These are phyloP conservation scores for Chironomus tentans DNA, from an alignment of 2,888 invertebrate genomes.

Conservation along the genomic window DNA sequence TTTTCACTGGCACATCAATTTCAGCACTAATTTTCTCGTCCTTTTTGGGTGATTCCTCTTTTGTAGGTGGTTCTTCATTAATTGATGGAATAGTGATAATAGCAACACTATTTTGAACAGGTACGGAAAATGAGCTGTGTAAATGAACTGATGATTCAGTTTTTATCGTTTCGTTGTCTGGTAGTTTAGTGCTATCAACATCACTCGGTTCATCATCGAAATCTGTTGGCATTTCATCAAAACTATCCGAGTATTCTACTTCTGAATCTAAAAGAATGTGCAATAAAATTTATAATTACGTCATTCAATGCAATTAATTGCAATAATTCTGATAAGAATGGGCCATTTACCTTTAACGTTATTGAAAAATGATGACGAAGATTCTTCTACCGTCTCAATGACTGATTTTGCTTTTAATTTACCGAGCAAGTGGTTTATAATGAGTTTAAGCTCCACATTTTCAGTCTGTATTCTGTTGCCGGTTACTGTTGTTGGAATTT, in stretches of 20 bases:
- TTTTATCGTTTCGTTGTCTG: too few relatives aligned
- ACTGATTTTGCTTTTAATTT: not conserved
- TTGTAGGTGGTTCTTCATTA: too few relatives aligned
- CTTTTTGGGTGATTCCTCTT: too few relatives aligned
- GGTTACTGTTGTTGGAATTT: not conserved
- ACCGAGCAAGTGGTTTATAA: not conserved
- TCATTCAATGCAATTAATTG: not conserved
- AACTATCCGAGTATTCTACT: not conserved
- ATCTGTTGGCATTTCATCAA: not conserved
- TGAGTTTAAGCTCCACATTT: conserved; percentile 10
- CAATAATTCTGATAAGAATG: too few relatives aligned
- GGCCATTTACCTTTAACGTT: not conserved
- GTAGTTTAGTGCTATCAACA: not conserved
- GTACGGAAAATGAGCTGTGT: too few relatives aligned
- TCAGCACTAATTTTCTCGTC: too few relatives aligned
- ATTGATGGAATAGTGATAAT: too few relatives aligned
- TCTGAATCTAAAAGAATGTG: not conserved
- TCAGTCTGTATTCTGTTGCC: conserved; percentile 2
- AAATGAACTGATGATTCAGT: too few relatives aligned
- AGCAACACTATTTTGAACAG: too few relatives aligned
- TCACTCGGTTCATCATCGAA: not conserved
- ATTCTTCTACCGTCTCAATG: not conserved
- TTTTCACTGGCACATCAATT: too few relatives aligned
- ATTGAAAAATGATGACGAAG: not conserved
- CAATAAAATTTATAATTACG: not conserved